Percentiles rank a stretch among this genome's conserved stretches.
These are phyloP conservation scores for Porites lutea DNA, from an alignment of 64 coral and sea anemone genomes.

Conservation along the genomic window DNA sequence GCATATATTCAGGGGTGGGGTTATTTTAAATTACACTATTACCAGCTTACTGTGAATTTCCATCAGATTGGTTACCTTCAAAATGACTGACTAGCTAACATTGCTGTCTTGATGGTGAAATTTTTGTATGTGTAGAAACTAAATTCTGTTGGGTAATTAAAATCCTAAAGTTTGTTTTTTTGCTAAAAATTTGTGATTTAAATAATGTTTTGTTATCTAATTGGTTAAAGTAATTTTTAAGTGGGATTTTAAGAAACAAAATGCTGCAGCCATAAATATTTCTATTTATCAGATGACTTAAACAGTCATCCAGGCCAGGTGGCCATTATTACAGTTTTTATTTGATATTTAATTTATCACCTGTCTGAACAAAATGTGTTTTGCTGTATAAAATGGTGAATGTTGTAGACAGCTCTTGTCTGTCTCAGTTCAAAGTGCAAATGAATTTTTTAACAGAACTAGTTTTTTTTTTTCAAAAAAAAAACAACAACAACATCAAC, in stretches of 20 bases:
- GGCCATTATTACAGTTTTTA: neutral
- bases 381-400: constrained; percentile 32
- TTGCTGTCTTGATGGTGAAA: too few relatives aligned
- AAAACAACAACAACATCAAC: neutral
- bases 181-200: too few relatives aligned
- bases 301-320: constrained; percentile 33
- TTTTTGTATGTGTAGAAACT: too few relatives aligned
- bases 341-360: neutral
- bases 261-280: neutral
- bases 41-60: too few relatives aligned
- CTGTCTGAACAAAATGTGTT: constrained; percentile 7
- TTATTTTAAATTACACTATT: too few relatives aligned
- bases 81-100: too few relatives aligned
- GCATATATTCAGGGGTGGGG: too few relatives aligned
- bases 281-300: constrained; percentile 14
- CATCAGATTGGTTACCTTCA: too few relatives aligned
- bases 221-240: neutral
- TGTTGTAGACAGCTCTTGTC: neutral
- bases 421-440: neutral
- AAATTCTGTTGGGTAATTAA: too few relatives aligned
- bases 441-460: neutral
- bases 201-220: too few relatives aligned
- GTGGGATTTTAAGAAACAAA: constrained; percentile 15
- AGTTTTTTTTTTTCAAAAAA: neutral
- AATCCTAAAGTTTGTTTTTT: too few relatives aligned